These are phyloP conservation scores for Anas platyrhynchos DNA, from an alignment of 2,113 vertebrate genomes.

Conservation along the genomic window DNA sequence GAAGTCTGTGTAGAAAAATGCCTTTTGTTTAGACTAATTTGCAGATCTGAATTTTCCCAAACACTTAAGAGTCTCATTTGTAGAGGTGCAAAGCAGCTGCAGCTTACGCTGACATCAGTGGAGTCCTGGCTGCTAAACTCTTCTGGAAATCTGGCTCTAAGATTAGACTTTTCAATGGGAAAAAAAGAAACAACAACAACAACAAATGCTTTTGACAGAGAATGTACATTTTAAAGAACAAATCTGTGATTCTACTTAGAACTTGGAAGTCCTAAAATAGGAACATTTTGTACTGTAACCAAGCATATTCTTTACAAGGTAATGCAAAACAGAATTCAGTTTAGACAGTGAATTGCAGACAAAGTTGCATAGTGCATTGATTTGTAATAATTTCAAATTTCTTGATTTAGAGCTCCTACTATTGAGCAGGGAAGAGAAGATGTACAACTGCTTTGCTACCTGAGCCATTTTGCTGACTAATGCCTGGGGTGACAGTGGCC, in stretches of 20 bases:
- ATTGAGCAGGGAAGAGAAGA: not conserved
- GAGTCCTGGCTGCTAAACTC: not conserved
- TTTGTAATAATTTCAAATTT: not conserved
- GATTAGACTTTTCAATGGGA: not conserved
- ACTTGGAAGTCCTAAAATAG: not conserved
- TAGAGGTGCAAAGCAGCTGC: not conserved
- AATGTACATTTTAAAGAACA: not conserved
- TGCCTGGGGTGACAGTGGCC: not conserved
- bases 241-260: not conserved
- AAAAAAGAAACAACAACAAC: not conserved
- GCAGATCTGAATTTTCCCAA: not conserved
- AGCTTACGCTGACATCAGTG: not conserved
- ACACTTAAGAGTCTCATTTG: not conserved
- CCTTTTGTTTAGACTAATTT: not conserved
- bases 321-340: not conserved
- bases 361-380: not conserved
- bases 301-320: accelerated
- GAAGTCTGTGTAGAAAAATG: not conserved
- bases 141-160: not conserved
- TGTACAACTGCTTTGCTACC: not conserved
- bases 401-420: not conserved
- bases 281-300: not conserved
- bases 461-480: not conserved
- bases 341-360: not conserved
- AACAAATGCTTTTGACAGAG: not conserved